phyloP scores from a whole-genome alignment of 2,888 invertebrate genomes.

The Drosophila setosimentum region DNA sequence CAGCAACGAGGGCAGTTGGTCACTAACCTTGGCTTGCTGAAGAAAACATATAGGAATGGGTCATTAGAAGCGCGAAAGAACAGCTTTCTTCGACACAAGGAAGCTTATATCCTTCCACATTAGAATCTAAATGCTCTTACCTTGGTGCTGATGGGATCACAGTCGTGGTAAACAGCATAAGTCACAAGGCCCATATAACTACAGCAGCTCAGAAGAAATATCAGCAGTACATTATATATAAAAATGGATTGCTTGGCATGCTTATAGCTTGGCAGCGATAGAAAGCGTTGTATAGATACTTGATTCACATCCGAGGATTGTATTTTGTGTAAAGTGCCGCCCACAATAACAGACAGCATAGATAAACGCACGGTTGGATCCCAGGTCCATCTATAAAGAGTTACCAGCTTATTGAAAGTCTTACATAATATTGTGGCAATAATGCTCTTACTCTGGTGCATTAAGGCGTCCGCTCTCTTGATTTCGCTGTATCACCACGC shows the following conservation, averaged over 20 bases:
- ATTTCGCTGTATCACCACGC: conserved; percentile 88
- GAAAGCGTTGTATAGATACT: conserved; percentile 93
- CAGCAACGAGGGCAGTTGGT: conserved; percentile 92
- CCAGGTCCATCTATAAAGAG: conserved; percentile 89
- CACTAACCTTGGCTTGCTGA: conserved; percentile 90
- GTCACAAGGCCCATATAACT: conserved; percentile 90
- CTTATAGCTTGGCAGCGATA: conserved; percentile 90
- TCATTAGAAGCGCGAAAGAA: background rate
- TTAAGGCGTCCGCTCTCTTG: conserved; percentile 90
- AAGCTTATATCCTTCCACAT: background rate
- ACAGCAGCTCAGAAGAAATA: conserved; percentile 88
- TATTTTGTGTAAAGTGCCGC: conserved; percentile 91
- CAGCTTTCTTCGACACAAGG: too few species aligned
- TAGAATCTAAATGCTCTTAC: conserved; percentile 83
- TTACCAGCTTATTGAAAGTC: background rate
- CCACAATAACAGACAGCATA: conserved; percentile 90
- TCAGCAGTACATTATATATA: conserved; percentile 88
- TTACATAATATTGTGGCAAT: background rate
- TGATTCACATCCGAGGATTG: conserved; percentile 93
- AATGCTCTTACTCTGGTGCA: conserved; percentile 87
- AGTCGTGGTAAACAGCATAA: conserved; percentile 91
- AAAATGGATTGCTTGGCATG: conserved; percentile 89
- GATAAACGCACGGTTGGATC: conserved; percentile 92
- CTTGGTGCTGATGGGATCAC: conserved; percentile 92
- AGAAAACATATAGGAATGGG: background rate